A percentile compares a stretch with the other conserved stretches of the same genome.
These are phyloP conservation scores for Oncopodura yosiiana DNA, from an alignment of 1,140 invertebrate species.

Conservation along the genomic window DNA sequence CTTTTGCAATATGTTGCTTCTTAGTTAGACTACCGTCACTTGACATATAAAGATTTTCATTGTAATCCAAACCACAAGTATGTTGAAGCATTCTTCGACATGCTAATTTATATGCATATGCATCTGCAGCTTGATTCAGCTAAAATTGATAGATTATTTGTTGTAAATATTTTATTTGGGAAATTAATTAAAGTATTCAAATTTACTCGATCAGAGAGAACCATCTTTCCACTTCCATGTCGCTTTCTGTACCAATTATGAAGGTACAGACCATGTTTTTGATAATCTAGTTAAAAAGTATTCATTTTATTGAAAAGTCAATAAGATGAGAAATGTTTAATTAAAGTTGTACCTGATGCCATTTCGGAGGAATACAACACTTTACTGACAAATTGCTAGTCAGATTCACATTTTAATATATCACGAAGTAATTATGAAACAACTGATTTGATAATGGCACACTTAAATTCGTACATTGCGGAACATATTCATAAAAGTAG, in stretches of 20 bases:
- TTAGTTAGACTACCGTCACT: neutral
- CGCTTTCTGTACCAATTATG: constrained; percentile 18
- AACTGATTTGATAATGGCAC: no score
- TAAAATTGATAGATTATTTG: neutral
- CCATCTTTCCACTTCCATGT: constrained; percentile 5
- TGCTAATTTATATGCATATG: constrained; percentile 8
- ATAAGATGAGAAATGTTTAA: no score
- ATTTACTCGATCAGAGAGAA: constrained; percentile 4
- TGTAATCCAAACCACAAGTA: constrained; percentile 12
- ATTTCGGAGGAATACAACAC: no score
- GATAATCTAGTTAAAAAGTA: constrained; percentile 11
- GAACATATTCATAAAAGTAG: no score
- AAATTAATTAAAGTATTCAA: neutral
- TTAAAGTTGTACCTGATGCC: no score
- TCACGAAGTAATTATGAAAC: no score
- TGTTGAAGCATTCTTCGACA: neutral
- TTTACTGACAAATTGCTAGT: no score
- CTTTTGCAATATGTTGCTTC: constrained; percentile 3
- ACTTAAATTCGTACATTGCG: no score
- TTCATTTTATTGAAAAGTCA: no score
- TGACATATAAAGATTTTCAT: constrained; percentile 17
- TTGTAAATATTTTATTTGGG: neutral
- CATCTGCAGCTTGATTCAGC: constrained; percentile 14
- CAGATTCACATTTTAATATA: no score
- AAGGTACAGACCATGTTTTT: constrained; percentile 5